Conservation (phyloP, 2,888 invertebrate genomes). For the Orthosia gothica region DNA sequence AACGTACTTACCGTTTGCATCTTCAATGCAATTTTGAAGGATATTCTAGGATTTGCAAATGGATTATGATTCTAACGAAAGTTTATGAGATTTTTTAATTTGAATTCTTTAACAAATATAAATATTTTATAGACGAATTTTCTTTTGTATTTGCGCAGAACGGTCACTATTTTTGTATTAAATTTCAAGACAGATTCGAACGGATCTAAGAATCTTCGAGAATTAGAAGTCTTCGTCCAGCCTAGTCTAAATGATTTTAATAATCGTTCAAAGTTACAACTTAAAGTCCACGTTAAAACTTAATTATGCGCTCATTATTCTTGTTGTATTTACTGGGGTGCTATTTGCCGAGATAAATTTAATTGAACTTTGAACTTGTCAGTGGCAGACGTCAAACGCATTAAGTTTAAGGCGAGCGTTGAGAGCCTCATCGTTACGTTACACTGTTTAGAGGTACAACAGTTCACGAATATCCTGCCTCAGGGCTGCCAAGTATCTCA, state of each 20-base stretch:
- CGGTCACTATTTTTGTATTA: neutral
- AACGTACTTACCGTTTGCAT: conserved; percentile 59
- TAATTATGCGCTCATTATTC: conserved; percentile 69
- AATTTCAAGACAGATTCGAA: neutral
- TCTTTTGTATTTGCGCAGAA: neutral
- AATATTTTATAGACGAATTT: conserved; percentile 6
- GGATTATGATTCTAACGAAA: too few relatives aligned
- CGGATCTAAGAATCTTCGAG: neutral
- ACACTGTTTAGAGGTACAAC: conserved; percentile 53
- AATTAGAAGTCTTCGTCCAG: neutral
- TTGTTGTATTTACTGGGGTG: conserved; percentile 69
- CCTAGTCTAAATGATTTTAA: neutral
- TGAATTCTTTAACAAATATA: conserved; percentile 24
- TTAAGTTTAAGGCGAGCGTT: conserved; percentile 66
- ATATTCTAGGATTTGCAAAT: conserved; percentile 48
- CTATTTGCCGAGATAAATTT: conserved; percentile 72
- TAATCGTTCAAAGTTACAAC: neutral
- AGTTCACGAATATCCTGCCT: conserved; percentile 35
- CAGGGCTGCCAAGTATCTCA: conserved; percentile 40
- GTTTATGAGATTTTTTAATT: conserved; percentile 46
- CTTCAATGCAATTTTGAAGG: conserved; percentile 42
- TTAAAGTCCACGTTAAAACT: conserved; percentile 50
- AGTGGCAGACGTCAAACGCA: conserved; percentile 73
- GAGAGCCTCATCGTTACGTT: conserved; percentile 66
- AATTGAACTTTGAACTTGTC: conserved; percentile 74